Conservation (phyloP, 2,113 vertebrate genomes). For the Glaucidium brasilianum region DNA sequence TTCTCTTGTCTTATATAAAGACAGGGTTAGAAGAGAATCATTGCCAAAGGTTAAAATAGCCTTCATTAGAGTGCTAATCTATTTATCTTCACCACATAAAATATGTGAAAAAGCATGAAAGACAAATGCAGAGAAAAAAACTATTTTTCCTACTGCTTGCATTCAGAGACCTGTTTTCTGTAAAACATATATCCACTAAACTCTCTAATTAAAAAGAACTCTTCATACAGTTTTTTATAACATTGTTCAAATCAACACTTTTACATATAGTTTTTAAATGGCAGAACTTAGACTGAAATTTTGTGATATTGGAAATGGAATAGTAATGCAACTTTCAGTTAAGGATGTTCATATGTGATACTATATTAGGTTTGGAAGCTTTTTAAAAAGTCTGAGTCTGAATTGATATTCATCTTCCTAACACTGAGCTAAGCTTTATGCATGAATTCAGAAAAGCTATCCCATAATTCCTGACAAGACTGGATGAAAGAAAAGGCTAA, state of each 20-base stretch:
- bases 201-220: not conserved
- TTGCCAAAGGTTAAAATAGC: constrained; percentile 41
- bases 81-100: constrained; percentile 32
- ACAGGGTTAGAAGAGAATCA: not conserved
- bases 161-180: not conserved
- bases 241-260: not conserved
- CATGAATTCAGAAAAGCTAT: not conserved
- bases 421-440: not conserved
- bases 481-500: constrained; percentile 10
- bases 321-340: not conserved
- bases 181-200: not conserved
- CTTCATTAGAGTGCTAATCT: not conserved
- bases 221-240: not conserved
- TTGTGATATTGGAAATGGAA: not conserved
- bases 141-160: not conserved
- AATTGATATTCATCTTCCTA: not conserved
- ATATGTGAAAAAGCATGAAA: not conserved
- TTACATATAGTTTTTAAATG: not conserved
- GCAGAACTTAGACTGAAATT: not conserved
- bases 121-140: not conserved
- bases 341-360: not conserved
- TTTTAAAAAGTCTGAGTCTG: not conserved
- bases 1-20: not conserved
- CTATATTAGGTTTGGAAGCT: not conserved
- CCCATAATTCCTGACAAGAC: not conserved